These are phyloP conservation scores for Chlamydotis undulata DNA, from an alignment of 2,113 vertebrate species.

Conservation along the genomic window DNA sequence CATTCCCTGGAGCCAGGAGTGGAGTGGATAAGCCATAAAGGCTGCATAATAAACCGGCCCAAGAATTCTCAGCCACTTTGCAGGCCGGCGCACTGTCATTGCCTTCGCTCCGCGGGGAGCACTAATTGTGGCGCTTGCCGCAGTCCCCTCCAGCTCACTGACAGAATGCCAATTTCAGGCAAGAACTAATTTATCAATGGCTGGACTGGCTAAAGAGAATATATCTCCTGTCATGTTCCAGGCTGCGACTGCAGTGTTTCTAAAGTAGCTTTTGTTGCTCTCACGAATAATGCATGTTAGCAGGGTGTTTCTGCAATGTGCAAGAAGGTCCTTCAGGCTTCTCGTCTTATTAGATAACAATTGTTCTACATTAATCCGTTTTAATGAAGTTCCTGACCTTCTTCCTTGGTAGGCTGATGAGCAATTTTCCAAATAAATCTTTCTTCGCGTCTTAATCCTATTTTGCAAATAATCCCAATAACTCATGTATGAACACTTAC, in stretches of 20 bases:
- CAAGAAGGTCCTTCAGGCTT: not conserved
- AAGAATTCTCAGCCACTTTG: not conserved
- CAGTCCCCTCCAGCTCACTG: not conserved
- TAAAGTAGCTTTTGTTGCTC: not conserved
- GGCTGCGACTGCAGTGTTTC: not conserved
- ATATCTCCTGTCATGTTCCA: slow-evolving; percentile 26
- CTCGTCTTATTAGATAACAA: not conserved
- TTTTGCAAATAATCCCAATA: slow-evolving; percentile 52
- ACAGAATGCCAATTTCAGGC: slow-evolving; percentile 28
- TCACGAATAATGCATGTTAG: not conserved
- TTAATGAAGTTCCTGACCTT: slow-evolving; percentile 64
- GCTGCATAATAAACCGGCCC: not conserved
- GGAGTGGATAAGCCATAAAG: not conserved
- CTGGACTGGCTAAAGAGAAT: slow-evolving; percentile 48
- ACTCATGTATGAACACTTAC: not conserved
- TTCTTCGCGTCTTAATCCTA: not conserved
- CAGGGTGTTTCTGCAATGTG: not conserved
- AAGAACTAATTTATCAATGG: slow-evolving; percentile 45
- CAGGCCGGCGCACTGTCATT: not conserved
- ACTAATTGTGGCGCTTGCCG: not conserved
- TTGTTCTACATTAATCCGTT: slow-evolving; percentile 52
- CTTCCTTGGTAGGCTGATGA: not conserved
- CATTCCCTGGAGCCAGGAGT: not conserved
- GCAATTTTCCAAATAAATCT: slow-evolving; percentile 41
- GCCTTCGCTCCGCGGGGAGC: not conserved